Conservation (phyloP, 2,797 vertebrate genomes). For the Brotula barbata region DNA sequence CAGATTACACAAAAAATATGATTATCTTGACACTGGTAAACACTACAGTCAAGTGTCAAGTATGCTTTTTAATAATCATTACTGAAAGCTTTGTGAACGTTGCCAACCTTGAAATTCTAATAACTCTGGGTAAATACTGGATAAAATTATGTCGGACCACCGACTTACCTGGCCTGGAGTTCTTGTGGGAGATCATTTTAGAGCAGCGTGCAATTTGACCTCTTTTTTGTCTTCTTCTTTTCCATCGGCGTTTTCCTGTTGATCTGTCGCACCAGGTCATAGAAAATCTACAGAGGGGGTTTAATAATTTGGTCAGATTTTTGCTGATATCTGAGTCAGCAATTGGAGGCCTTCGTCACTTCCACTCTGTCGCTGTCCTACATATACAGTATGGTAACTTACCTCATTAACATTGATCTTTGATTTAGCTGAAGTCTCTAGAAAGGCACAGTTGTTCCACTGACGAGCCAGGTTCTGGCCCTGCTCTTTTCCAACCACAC, state of each 20-base stretch:
- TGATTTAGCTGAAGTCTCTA: slow-evolving; percentile 99
- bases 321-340: background rate
- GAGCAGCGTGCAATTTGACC: slow-evolving; percentile 92
- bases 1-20: background rate
- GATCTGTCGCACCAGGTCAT: slow-evolving; percentile 99
- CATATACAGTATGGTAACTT: slow-evolving; percentile 4
- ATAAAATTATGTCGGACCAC: slow-evolving; percentile 31
- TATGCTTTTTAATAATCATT: slow-evolving; percentile 9
- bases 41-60: no score
- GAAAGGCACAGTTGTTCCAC: slow-evolving; percentile 99
- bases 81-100: no score
- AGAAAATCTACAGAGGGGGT: slow-evolving; percentile 89
- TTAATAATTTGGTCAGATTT: no score
- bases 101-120: no score
- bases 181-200: slow-evolving; percentile 83
- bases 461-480: slow-evolving; percentile 97
- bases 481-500: slow-evolving; percentile 98
- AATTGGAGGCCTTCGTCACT: no score
- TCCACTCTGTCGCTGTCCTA: no score
- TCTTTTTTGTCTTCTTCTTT: slow-evolving; percentile 99
- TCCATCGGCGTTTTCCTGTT: slow-evolving; percentile 99
- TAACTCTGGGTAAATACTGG: no score
- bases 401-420: slow-evolving; percentile 99
- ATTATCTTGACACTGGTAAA: background rate
- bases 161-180: slow-evolving; percentile 93